Base-by-base conservation (phyloP, 2,113 vertebrate genomes). In the Eonycteris spelaea region DNA sequence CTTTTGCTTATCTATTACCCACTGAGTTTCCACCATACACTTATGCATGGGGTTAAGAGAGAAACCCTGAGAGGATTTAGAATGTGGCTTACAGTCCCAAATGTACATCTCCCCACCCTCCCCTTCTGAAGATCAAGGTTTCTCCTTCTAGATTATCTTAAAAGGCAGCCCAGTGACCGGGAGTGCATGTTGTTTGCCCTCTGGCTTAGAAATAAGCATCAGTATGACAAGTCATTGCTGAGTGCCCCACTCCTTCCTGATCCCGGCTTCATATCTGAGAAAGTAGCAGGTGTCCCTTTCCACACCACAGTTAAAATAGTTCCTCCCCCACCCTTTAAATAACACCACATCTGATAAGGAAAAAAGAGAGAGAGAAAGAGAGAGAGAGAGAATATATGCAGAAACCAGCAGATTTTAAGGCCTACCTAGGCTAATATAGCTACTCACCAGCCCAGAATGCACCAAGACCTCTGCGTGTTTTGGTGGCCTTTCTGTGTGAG, bases 1-100 rank as follows among this genome's bases (percentile, higher is more conserved):
- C 51, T 93, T 84, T 92, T 55, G 70, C 91, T 96, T 83, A 80
- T 94, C 94, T 88, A 4, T 48, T 40, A 70, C 67, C 74, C 74
- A 67, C 83, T 38, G 84, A 90, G 88, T 80, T 43, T 55, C 30
- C n/a, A 92, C 65, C 5, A 40, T 19, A 86, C 70, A 93, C 48
- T 55, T 14, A 26, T 48, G 85, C 14, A 2, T 28, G 11, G 3
- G 6, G 59, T 71, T 40, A 30, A 7, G 8, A 21, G 26, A 35
- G 71, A 84, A 86, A 65, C 28, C 2, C 13, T 12, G n/a, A 43
- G 43, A 73, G 77, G 26, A 86, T n/a, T 14, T 18, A 14, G 48
- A 77, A 24, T 10, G 21, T 3, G 53, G 45, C 18, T 63, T 38
- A 5, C 0, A 0, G 45, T 43, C 48, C 71, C 57, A 48, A 22